These are phyloP conservation scores for Sarcophaga peregrina DNA, from an alignment of 1,140 invertebrate genomes.

Conservation along the genomic window DNA sequence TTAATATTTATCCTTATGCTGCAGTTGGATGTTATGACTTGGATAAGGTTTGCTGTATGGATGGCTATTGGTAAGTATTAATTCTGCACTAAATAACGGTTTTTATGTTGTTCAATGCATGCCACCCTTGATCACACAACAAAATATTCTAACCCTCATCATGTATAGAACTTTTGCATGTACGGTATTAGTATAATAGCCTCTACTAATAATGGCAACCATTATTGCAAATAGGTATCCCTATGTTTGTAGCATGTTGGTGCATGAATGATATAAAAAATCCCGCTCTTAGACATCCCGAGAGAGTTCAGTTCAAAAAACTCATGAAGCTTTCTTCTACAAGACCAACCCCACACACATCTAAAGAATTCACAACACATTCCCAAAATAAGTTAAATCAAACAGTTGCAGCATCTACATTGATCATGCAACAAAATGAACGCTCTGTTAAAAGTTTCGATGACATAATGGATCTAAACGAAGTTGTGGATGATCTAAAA, in stretches of 20 bases:
- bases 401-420: neutral
- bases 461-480: slow-evolving; percentile 58
- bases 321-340: slow-evolving; percentile 40
- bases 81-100: neutral
- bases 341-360: neutral
- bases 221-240: slow-evolving; percentile 54
- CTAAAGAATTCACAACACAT: slow-evolving; percentile 48
- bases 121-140: neutral
- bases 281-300: slow-evolving; percentile 54
- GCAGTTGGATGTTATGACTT: slow-evolving; percentile 75
- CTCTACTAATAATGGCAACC: slow-evolving; percentile 33
- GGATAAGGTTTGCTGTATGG: slow-evolving; percentile 80
- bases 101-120: slow-evolving; percentile 22
- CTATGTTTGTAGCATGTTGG: slow-evolving; percentile 62
- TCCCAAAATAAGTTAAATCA: slow-evolving; percentile 21
- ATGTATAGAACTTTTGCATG: neutral
- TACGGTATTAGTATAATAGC: slow-evolving; percentile 40
- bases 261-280: slow-evolving; percentile 60
- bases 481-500: slow-evolving; percentile 55
- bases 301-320: slow-evolving; percentile 51
- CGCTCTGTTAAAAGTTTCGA: slow-evolving; percentile 52
- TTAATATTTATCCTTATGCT: slow-evolving; percentile 81
- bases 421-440: slow-evolving; percentile 42
- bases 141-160: neutral
- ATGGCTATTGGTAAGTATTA: slow-evolving; percentile 70